Base-by-base conservation (phyloP, 2,888 invertebrate genomes). In the Ophion ventricosus region DNA sequence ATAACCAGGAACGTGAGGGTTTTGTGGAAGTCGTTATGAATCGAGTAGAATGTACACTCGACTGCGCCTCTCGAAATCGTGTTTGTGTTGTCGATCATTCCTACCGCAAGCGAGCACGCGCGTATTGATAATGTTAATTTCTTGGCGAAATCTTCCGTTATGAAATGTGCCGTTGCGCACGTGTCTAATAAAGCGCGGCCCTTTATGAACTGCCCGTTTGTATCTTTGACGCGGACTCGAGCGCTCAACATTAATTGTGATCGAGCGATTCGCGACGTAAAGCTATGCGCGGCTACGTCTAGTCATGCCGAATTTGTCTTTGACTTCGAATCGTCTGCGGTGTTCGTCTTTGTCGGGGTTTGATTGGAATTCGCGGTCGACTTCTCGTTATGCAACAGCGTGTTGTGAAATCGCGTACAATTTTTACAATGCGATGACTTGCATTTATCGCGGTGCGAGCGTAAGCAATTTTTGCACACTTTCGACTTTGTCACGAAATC, bases 221-320 rank as follows among this genome's bases (percentile, higher is more conserved):
- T 1, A 66, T 63, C 74, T 43, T 80, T 80, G 7, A 84, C 26
- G 35, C 82, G 70, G 0, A 85, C 11, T 59, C 79, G 23, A 11
- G 83, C 81, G 70, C 78, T 87, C 69, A 82, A 35, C 83, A 86
- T 86, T 57, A 85, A 49, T 25, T 82, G 87, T 17, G 87, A 83
- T 63, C 64, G 84, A 1, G 25, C 40, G 4, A 23, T n/a, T 43
- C 63, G 64, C 20, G 80, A 73, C 10, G 73, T 69, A 40, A 80
- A 70, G 10, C 57, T 81, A 40, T 82, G 59, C 14, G 63, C 70
- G 20, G 35, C 40, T 59, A 70, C 49, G 63, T 76, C 56, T 40
- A 49, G 59, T 35, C 54, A 61, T 76, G 73, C 23, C 14, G 73
- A 59, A 57, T 66, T 73, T 72, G 29, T 20, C 25, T 43, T 81